Percentiles rank a stretch among this genome's conserved stretches.
These are phyloP conservation scores for Lycopodina hypogea DNA, from an alignment of 37 sponge, comb jelly and placozoan species.

Conservation along the genomic window DNA sequence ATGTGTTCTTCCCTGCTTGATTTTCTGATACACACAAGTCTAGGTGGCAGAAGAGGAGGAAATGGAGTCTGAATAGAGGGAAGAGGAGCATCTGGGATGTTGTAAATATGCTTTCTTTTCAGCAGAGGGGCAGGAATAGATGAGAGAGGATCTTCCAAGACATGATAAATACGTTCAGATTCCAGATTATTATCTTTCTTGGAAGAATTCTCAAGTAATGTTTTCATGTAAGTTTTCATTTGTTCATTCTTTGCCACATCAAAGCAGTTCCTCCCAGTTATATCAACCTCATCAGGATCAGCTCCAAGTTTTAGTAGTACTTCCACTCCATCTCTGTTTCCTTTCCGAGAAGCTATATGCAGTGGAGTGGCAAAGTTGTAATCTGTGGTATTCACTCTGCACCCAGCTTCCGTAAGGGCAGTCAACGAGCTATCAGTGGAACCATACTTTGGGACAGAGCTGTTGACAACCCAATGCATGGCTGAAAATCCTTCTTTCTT, in stretches of 20 bases:
- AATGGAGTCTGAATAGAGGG: not conserved
- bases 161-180: constrained; percentile 15
- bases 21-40: too few species aligned
- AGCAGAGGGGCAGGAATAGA: too few species aligned
- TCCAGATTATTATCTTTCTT: too few species aligned
- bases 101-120: not conserved
- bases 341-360: constrained; percentile 62
- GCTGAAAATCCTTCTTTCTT: constrained; percentile 62
- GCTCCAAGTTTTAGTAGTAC: constrained; percentile 59
- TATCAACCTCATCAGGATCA: constrained; percentile 43
- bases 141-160: constrained; percentile 34
- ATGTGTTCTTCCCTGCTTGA: constrained; percentile 1
- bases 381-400: constrained; percentile 48
- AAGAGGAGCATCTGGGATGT: not conserved
- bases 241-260: constrained; percentile 25
- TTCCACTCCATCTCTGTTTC: constrained; percentile 26
- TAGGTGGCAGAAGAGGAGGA: too few species aligned
- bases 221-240: not conserved
- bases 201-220: not conserved
- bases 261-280: constrained; percentile 52
- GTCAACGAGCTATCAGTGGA: too few species aligned
- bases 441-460: too few species aligned
- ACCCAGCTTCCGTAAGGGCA: constrained; percentile 39
- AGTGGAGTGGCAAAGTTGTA: constrained; percentile 64
- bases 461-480: constrained; percentile 69